Evolutionary conservation across 2,113 vertebrate species (phyloP).

Genomic region (Pterocles burchelli): DNA sequence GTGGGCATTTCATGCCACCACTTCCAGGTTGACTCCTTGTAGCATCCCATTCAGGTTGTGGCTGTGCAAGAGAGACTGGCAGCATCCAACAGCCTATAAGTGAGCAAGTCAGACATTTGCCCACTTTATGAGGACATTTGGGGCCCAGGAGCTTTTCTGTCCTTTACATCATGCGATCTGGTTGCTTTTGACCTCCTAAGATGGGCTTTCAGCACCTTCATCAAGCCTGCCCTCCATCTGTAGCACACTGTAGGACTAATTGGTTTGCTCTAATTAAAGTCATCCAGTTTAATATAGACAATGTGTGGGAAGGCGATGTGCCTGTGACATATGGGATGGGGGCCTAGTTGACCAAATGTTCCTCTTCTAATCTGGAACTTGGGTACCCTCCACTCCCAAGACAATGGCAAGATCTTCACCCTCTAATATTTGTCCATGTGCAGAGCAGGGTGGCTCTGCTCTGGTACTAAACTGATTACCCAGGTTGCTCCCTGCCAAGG

Average conservation of each 20-base stretch:
- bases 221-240: not conserved
- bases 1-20: not conserved
- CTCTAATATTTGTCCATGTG: not conserved
- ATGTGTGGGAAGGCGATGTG: accelerated
- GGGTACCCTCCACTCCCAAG: not conserved
- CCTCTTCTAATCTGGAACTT: not conserved
- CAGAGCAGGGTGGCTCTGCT: not conserved
- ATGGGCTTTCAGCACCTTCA: not conserved
- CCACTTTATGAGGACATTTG: not conserved
- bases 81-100: not conserved
- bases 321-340: accelerated
- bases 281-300: not conserved
- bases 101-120: not conserved
- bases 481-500: not conserved
- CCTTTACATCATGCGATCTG: not conserved
- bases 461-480: not conserved
- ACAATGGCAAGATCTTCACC: not conserved
- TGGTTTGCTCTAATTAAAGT: not conserved
- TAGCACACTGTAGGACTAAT: not conserved
- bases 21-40: not conserved
- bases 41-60: not conserved
- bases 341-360: not conserved
- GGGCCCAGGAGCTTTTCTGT: not conserved
- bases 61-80: not conserved
- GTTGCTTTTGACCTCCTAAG: not conserved